Percentiles rank a stretch among this genome's conserved stretches.
These are phyloP conservation scores for Ploceus nigricollis DNA, from an alignment of 2,113 vertebrate species.

Conservation along the genomic window DNA sequence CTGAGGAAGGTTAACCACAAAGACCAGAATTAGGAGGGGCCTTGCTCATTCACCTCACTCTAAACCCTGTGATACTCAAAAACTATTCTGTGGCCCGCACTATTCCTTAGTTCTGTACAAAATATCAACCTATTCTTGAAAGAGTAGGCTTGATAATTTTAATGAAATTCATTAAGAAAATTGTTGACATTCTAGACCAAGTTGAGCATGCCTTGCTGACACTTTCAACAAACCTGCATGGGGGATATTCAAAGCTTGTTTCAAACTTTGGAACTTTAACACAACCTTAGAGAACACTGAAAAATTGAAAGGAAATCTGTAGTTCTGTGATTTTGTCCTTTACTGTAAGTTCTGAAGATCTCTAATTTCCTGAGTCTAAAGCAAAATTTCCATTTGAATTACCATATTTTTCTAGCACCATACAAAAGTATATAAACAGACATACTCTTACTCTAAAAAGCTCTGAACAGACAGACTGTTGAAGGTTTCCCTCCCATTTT, in stretches of 20 bases:
- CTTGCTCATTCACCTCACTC: not conserved
- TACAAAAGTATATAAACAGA: not conserved
- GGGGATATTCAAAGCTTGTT: not conserved
- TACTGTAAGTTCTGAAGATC: not conserved
- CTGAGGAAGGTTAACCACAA: not conserved
- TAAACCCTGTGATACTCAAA: not conserved
- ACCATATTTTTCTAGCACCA: not conserved
- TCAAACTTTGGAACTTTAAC: not conserved
- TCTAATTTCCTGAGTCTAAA: not conserved
- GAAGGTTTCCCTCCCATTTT: conserved; percentile 25
- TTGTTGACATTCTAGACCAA: not conserved
- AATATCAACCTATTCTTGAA: not conserved
- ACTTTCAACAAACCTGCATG: not conserved
- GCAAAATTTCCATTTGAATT: not conserved
- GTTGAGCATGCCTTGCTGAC: not conserved
- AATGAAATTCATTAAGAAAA: not conserved
- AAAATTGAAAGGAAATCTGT: not conserved
- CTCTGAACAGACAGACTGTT: conserved; percentile 7
- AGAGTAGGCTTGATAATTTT: not conserved
- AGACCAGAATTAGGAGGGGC: not conserved
- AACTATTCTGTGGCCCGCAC: too few relatives aligned
- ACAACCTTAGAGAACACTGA: not conserved
- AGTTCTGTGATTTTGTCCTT: not conserved
- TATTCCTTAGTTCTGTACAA: not conserved
- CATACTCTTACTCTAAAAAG: not conserved